phyloP scores from a whole-genome alignment of 2,113 vertebrate genomes.

The Syrmaticus mikado region DNA sequence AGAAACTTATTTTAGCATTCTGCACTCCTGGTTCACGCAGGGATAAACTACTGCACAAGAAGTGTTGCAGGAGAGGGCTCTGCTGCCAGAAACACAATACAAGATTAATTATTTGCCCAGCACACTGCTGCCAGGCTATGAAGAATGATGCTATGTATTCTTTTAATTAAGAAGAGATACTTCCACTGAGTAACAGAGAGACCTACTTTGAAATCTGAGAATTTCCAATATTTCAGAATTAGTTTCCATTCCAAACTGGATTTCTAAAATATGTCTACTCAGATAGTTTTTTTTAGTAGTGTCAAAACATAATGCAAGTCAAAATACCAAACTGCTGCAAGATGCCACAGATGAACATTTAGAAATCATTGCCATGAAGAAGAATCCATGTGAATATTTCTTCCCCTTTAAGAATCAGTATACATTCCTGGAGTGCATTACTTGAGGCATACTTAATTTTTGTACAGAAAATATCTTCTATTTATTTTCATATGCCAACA shows the following conservation, averaged over 20 bases:
- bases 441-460: not conserved
- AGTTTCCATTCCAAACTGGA: not conserved
- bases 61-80: not conserved
- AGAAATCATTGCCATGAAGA: not conserved
- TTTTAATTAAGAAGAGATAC: constrained; percentile 52
- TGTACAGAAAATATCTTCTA: not conserved
- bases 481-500: not conserved
- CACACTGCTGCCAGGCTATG: constrained; percentile 17
- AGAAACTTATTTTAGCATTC: constrained; percentile 8
- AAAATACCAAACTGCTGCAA: not conserved
- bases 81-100: constrained; percentile 40
- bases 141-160: constrained; percentile 52
- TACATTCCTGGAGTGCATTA: not conserved
- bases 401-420: not conserved
- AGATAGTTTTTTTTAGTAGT: not conserved
- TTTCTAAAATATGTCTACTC: not conserved
- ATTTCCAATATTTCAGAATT: constrained; percentile 2
- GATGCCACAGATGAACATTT: not conserved
- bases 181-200: constrained; percentile 24
- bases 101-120: constrained; percentile 41
- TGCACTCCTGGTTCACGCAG: constrained; percentile 4
- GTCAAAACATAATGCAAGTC: not conserved
- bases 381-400: not conserved
- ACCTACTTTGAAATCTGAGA: constrained; percentile 22
- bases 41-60: constrained; percentile 22